Percentiles rank a stretch among this genome's conserved stretches.
Conservation (phyloP, 2,797 vertebrate species). For the Crocidura indochinensis region DNA sequence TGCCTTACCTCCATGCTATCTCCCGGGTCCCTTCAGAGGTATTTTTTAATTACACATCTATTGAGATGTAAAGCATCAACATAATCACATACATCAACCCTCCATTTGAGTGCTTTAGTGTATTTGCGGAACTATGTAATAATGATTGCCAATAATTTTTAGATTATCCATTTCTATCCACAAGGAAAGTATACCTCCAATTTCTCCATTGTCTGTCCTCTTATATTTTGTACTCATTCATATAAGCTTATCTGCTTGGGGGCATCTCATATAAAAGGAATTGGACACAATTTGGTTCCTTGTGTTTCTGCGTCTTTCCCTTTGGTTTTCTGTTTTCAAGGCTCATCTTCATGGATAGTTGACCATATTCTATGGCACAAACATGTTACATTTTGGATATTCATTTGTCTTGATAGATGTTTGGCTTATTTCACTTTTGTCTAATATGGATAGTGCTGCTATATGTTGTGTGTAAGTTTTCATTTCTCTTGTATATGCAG, state of each 20-base stretch:
- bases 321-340: not conserved
- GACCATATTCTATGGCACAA: not conserved
- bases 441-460: slow-evolving; percentile 16
- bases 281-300: too few species aligned
- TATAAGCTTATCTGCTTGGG: not conserved
- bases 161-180: not conserved
- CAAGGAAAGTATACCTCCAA: not conserved
- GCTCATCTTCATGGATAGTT: not conserved
- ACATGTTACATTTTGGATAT: not conserved
- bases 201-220: not conserved
- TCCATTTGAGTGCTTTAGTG: not conserved
- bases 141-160: not conserved
- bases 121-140: not conserved
- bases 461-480: not conserved
- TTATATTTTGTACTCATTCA: not conserved
- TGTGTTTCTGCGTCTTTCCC: slow-evolving; percentile 28
- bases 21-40: too few species aligned
- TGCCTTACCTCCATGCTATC: too few species aligned
- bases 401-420: not conserved
- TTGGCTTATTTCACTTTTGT: slow-evolving; percentile 17
- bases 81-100: not conserved
- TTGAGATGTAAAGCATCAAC: not conserved
- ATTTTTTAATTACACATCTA: not conserved
- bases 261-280: not conserved
- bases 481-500: slow-evolving; percentile 49